Evolutionary conservation across 2,113 vertebrate genomes (phyloP), one percentile per base, ranked within the genome.

Genomic region (Dipodomys merriami): DNA sequence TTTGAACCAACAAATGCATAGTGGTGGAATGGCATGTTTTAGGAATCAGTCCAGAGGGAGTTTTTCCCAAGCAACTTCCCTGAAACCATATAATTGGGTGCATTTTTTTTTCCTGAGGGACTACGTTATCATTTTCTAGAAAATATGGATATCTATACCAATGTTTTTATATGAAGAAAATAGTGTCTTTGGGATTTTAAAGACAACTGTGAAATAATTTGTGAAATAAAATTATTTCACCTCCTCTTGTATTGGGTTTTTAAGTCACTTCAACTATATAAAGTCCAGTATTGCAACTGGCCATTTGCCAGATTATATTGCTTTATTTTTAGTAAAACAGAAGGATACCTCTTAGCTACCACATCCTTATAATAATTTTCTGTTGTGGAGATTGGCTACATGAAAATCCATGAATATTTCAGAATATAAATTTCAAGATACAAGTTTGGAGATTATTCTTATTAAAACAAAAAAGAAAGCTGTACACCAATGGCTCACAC

Each of bases 111-210:
- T 96, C 96, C 93, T 94, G 44, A 95, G 87, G 96, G 93, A 96
- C 94, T 96, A 68, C 95, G 94, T 96, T 94, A 97, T 97, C 95
- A 94, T 98, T 98, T 98, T 98, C 95, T 98, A 97, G 96, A 91
- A 96, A 97, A 95, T 93, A 96, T 96, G 94, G 67, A 44, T 95
- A 81, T 88, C 96, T 95, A 90, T 96, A 96, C 94, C 96, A 90
- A 96, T 95, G 95, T 96, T 98, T 98, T 98, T 98, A 97, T 98
- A 98, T 95, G 94, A 97, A 97, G 95, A 98, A 94, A 94, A 95
- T 96, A 95, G 93, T 97, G 97, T 97, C 97, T 98, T 98, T 97
- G 95, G 86, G 91, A 78, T 96, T 97, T 88, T 96, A 97, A 97
- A 97, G 92, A 94, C 96, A 97, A 96, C 96, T 97, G 96, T 96